Evolutionary conservation across 92 coral and sea anemone genomes (phyloP), one percentile per base, ranked within the genome.

Genomic region (Pocillopora grandis): DNA sequence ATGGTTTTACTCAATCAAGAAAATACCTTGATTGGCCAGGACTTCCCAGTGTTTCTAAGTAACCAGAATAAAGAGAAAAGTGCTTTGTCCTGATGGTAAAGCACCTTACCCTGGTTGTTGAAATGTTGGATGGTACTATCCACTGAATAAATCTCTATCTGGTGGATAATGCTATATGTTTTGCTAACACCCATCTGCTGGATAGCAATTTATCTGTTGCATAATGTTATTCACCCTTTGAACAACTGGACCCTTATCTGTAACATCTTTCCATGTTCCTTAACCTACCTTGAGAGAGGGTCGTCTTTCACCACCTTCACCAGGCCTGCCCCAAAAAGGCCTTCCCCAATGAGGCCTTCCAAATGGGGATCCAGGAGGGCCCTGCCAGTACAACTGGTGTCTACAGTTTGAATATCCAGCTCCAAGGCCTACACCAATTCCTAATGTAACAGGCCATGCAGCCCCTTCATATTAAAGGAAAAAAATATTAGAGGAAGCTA

Each of bases 331-430:
- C 83, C 83, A 76, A 18, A 37, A 42, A 35, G 83, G 76, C 48
- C 76, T 66, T 14, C 77, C 88, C 83, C 83, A 76, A 4, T 42
- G 69, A 3, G 88, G 88, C 69, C 83, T 65, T 31, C 83, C 69
- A 67, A 84, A 84, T 76, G 83, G 88, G 72, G 77, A 89, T 42
- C 78, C 77, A 72, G 80, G 90, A 69, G 85, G 90, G 23, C 92
- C 84, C 83, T 86, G 86, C 95, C 95, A 91, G 82, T 87, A 76
- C 80, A 96, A 87, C 76, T 95, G 95, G 79, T 94, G 99, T 71
- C 93, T 91, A 79, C 99, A 96, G 89, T 96, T 96, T 42, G 99
- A 92, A 79, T 96, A 96, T 9, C 99, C 99, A 19, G 95, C 94
- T 31, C 98, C 99, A 55, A 96, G 85, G 17, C 99, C 99, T 15